Percentiles rank a stretch among this genome's conserved stretches.
Conservation (phyloP, 1,140 invertebrate species). For the Neuroterus valhalla region DNA sequence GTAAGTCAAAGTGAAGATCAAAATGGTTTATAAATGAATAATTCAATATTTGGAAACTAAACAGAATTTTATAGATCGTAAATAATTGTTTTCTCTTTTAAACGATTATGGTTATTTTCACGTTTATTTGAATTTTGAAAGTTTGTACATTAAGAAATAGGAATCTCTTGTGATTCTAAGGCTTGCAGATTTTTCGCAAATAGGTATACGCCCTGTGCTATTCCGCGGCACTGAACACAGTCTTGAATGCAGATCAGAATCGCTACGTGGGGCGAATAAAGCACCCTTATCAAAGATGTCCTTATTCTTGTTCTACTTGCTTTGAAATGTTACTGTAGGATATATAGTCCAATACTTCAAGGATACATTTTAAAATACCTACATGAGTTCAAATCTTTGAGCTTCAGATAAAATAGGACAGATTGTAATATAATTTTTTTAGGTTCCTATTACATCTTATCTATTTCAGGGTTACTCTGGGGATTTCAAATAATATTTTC, state of each 20-base stretch:
- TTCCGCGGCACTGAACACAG: not conserved
- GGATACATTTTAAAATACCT: not conserved
- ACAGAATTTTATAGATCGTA: no score
- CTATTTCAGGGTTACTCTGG: no score
- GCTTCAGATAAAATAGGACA: no score
- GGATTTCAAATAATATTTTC: no score
- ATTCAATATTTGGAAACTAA: no score
- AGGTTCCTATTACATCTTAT: no score
- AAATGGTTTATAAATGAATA: no score
- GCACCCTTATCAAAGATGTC: constrained; percentile 6
- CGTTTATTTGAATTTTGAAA: not conserved
- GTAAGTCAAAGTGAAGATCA: no score
- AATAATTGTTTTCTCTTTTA: no score
- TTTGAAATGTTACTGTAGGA: not conserved
- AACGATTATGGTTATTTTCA: not conserved
- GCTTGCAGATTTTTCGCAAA: not conserved
- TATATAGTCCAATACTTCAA: not conserved
- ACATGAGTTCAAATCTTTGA: not conserved
- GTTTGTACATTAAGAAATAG: not conserved
- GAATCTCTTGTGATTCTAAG: not conserved
- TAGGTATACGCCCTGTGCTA: not conserved
- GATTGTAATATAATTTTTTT: no score
- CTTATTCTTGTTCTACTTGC: constrained; percentile 3
- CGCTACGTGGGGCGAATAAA: constrained; percentile 6
- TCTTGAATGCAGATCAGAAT: constrained; percentile 13